Percentiles rank a stretch among this genome's conserved stretches.
Evolutionary conservation across 2,888 invertebrate species (phyloP).

Genomic region (Megalurothrips usitatus): DNA sequence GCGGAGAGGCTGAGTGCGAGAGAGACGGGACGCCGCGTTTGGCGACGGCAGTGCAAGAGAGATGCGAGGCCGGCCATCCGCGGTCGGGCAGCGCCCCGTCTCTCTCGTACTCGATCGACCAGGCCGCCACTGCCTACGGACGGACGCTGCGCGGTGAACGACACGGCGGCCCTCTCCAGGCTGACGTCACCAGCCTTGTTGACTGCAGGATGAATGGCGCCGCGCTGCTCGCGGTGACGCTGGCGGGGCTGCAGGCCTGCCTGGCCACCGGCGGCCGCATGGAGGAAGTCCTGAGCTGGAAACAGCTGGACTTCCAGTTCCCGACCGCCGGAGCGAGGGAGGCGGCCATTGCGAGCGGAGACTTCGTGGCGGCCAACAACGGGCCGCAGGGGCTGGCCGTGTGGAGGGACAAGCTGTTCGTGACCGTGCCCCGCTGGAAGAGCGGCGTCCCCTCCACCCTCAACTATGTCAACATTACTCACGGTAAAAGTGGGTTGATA

Average conservation of each 20-base stretch:
- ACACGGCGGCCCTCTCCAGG: too few relatives aligned
- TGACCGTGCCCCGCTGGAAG: constrained; percentile 64
- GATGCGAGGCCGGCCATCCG: too few relatives aligned
- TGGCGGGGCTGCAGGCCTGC: background rate
- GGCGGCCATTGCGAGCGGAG: constrained; percentile 56
- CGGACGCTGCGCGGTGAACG: too few relatives aligned
- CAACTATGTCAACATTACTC: constrained; percentile 55
- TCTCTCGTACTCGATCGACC: too few relatives aligned
- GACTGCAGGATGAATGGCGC: background rate
- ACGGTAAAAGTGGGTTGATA: too few relatives aligned
- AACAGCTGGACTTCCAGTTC: constrained; percentile 63
- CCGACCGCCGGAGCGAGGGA: constrained; percentile 56
- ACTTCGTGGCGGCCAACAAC: constrained; percentile 61
- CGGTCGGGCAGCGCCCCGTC: too few relatives aligned
- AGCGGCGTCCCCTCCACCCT: constrained; percentile 66
- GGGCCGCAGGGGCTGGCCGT: constrained; percentile 65
- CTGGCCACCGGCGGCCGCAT: constrained; percentile 42
- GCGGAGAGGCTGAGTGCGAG: too few relatives aligned
- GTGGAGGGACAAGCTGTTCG: constrained; percentile 61
- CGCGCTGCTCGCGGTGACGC: background rate
- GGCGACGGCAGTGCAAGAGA: too few relatives aligned
- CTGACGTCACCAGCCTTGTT: too few relatives aligned
- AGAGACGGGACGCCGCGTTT: too few relatives aligned
- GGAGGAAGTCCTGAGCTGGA: constrained; percentile 65
- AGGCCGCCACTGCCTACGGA: too few relatives aligned